phyloP scores from a whole-genome alignment of 2,797 vertebrate genomes.

The Diglossa cyanea region DNA sequence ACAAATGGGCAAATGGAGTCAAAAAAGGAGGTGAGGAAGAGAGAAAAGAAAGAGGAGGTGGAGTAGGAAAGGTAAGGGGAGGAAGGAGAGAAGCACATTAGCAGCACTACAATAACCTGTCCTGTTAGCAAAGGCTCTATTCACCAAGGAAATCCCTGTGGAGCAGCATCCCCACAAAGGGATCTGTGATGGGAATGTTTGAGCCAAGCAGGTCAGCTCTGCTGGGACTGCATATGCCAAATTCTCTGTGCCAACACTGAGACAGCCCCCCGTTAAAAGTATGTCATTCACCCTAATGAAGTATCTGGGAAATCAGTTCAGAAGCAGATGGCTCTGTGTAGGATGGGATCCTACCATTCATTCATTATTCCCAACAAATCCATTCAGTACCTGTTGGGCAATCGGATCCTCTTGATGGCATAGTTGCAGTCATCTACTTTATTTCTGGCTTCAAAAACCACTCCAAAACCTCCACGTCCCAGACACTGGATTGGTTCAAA shows the following conservation, averaged over 20 bases:
- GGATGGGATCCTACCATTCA: not conserved
- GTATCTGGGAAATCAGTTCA: not conserved
- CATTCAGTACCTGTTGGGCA: conserved; percentile 89
- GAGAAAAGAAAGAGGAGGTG: not conserved
- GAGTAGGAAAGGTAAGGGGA: conserved; percentile 14
- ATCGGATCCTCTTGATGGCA: conserved; percentile 96
- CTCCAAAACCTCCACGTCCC: conserved; percentile 94
- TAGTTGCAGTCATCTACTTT: conserved; percentile 99
- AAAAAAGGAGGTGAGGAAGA: not conserved
- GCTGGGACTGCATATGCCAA: not conserved
- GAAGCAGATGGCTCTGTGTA: conserved; percentile 22
- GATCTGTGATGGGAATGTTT: not conserved
- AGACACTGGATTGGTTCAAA: conserved; percentile 97
- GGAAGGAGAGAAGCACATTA: conserved; percentile 64
- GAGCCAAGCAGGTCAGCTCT: conserved; percentile 51
- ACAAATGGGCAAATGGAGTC: conserved; percentile 14
- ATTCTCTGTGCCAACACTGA: not conserved
- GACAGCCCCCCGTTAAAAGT: not conserved
- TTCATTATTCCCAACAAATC: not conserved
- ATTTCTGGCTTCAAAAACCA: conserved; percentile 97
- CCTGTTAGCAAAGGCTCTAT: conserved; percentile 13
- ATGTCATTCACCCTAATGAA: not conserved
- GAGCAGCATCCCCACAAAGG: not conserved
- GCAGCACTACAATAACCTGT: conserved; percentile 4
- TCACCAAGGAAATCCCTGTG: not conserved